Base-by-base conservation (phyloP, 2,888 invertebrate species). In the Galeopsomyia nigrocyanea region DNA sequence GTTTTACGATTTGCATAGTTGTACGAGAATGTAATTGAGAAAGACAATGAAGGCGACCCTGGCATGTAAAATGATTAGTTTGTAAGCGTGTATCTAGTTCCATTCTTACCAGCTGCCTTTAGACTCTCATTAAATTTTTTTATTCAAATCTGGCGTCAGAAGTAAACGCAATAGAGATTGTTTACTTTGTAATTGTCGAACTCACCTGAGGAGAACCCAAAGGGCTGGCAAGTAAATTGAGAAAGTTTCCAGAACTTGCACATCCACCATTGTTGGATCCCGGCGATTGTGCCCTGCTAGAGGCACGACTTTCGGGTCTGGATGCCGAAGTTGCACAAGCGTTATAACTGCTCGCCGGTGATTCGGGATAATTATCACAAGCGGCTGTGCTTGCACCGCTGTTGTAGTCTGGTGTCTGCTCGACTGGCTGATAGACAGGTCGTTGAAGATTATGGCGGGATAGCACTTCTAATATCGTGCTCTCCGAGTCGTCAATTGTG, bases 201-300 rank as follows among this genome's bases (percentile, higher is more conserved):
- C 64, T 75, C 26, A 82, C 81, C 78, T 76, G 77, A 10, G 78
- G 76, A 6, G 81, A 79, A 31, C 75, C 78, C n/a, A 76, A 50
- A 13, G 81, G 79, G 53, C 81, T 82, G 46, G 73, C 76, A 3
- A 69, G 17, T 3, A 76, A 62, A 49, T 80, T 80, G 75, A 19
- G 77, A 79, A 39, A 78, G 76, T 7, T 76, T 53, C 58, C 72
- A 73, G 3, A 71, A 64, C 0, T 69, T 71, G 16, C 72, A 61
- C 1, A 39, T 39, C 39, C 39, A 3, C 64, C 68, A 13, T 51
- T 55, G 19, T 55, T 74, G 3, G 78, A 79, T 3, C 77, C 75
- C 0, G 82, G 80, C 3, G 82, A 81, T 39, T 80, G 79, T 1
- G 79, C 76, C 3, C 78, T 76, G 73, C 80, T 82, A 5, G 81